Base-by-base conservation (phyloP, 2,888 invertebrate genomes). In the Meandrusa payeni region DNA sequence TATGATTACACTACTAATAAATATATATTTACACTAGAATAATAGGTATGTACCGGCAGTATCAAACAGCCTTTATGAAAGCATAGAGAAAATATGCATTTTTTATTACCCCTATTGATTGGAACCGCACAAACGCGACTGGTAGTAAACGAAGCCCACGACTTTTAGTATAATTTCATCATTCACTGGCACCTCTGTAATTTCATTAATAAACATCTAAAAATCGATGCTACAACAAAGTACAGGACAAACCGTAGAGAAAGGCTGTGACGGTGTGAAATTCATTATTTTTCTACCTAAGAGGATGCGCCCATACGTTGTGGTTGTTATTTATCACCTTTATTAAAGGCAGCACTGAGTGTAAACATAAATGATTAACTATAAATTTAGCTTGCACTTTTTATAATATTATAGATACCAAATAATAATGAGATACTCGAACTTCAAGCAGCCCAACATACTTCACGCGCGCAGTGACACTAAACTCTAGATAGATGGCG, bases 191-290 rank as follows among this genome's bases (percentile, higher is more conserved):
- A 82, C 79, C 74, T 80, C 69, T 61, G 74, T 83, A 80, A 85
- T 85, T 85, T 85, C 81, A 85, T 82, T 86, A 85, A 86, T 86
- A 86, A 44, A 83, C 83, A 83, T 76, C 79, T 82, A 83, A 86
- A 86, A 85, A 86, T 86, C 86, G 86, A 86, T 86, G 67, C 67
- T 73, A 82, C 82, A 77, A 73, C 76, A 79, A 70, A 69, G 77
- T 75, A 75, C 77, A 76, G 76, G 78, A 78, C 80, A 78, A 81
- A 80, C 79, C 78, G 69, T 76, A 80, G 71, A 73, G 67, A 73
- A 44, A 77, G 68, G 75, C 80, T 77, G 79, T 75, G 71, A 72
- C 72, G 74, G 75, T 75, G 76, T 74, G 75, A 79, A 76, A 78
- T 78, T 74, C 79, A 79, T 79, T 80, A 78, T 75, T 82, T 79